Percentiles rank a stretch among this genome's conserved stretches.
These are phyloP conservation scores for Zosterops hypoxanthus DNA, from an alignment of 2,113 vertebrate species.

Conservation along the genomic window DNA sequence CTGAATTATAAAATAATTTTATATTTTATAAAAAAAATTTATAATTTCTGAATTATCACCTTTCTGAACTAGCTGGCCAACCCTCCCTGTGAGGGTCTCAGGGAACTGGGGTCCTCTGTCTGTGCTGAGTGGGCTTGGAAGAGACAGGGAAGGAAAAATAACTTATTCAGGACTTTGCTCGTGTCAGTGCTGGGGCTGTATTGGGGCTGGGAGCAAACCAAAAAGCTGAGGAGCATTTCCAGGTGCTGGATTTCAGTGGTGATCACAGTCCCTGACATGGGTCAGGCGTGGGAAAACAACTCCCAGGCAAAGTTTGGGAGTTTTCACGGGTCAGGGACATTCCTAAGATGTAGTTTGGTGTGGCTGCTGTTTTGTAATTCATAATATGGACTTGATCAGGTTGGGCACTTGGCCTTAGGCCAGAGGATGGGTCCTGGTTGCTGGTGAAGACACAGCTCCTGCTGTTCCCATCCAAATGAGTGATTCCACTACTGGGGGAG, in stretches of 20 bases:
- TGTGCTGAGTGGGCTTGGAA: background rate
- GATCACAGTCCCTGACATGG: background rate
- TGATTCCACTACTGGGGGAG: background rate
- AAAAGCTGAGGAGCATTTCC: background rate
- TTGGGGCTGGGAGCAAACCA: background rate
- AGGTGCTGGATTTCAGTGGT: background rate
- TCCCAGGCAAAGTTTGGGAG: background rate
- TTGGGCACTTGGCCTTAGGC: background rate
- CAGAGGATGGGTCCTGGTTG: background rate
- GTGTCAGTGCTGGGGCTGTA: background rate
- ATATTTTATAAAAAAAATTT: too few species aligned
- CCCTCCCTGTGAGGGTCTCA: background rate
- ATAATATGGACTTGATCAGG: background rate
- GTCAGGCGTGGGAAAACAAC: background rate
- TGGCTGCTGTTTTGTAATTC: background rate
- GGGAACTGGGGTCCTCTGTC: background rate
- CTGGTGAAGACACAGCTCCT: background rate
- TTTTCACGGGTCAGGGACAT: background rate
- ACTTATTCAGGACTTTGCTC: background rate
- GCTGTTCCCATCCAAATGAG: background rate
- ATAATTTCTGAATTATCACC: too few species aligned
- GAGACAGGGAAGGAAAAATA: background rate
- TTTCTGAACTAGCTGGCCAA: background rate
- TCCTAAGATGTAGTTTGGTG: background rate
- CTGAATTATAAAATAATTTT: too few species aligned